Evolutionary conservation across 2,113 vertebrate genomes (phyloP), one percentile per base, ranked within the genome.

Genomic region (Galbula dea): DNA sequence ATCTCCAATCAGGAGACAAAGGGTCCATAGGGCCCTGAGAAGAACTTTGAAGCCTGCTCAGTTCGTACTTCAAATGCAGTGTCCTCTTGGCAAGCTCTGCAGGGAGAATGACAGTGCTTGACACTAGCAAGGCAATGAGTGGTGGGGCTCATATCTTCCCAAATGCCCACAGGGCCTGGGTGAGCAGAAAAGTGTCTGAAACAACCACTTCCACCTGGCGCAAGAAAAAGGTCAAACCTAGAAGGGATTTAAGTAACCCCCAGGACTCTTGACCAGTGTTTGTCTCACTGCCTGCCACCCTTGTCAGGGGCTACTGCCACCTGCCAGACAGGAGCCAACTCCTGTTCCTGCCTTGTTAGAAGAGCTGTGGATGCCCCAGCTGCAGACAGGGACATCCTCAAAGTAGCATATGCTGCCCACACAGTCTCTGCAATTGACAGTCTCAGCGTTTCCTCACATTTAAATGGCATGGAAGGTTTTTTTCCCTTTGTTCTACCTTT

Each of bases 331-430:
- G 37, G 36, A 95, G 24, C 15, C 0, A 1, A n/a, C 26, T 51
- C 58, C 30, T 3, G 0, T 51, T 29, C 2, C 1, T 66, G 24
- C 15, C 29, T 21, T 46, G 1, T 12, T 71, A 55, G 21, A 75
- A 69, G 51, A 62, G 18, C 20, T 10, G 11, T 67, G 46, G 37
- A 41, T 61, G 17, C 37, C 49, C 89, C 49, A 68, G 43, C 63
- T 65, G 24, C 13, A 77, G 34, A 89, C 15, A 34, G 17, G 22
- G 21, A 48, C 52, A 27, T 48, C 41, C 10, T 54, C 34, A 54
- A 61, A 61, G n/a, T 32, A 73, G 5, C 1, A 0, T 27, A 22
- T 62, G 34, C 29, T 1, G 7, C 16, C 20, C 55, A 48, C 24
- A 29, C 10, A 36, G n/a, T 16, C 45, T 75, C 45, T 89, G 49